Base-by-base conservation (phyloP, 2,113 vertebrate species). In the Phaethornis superciliosus region DNA sequence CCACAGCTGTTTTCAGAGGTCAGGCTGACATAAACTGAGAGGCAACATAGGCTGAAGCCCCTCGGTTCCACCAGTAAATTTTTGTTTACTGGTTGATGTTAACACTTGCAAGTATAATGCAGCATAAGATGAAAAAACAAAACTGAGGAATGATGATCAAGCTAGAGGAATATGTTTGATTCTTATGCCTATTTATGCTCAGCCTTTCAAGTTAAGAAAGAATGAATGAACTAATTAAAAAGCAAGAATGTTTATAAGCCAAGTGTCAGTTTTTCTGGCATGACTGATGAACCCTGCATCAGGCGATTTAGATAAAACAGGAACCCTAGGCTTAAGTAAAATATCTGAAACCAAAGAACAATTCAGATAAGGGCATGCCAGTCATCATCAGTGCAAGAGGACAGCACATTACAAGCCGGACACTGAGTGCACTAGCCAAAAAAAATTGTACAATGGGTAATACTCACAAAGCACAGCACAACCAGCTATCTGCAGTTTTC, bases 321-420 rank as follows among this genome's bases (percentile, higher is more conserved):
- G 32, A 95, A 70, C 49, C 32, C 15, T 59, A 91, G 74, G 91
- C 82, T 70, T 89, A 76, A 67, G 79, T n/a, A 72, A 77, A 70
- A 75, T 82, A 27, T 67, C 75, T 97, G 76, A 75, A 97, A 95
- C 74, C 55, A 77, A 83, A 62, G 64, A 92, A 72, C 27, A 37
- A 69, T 47, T 84, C 82, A 69, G 44, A 44, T 88, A 86, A 85
- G 76, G 35, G 64, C 37, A 94, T 21, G 35, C 7, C 22, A 68
- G 13, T 67, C 52, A 15, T 37, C 75, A 75, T 62, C 42, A 79
- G 75, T 46, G 58, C 65, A 78, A 92, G 15, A n/a, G 49, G 70
- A 91, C 44, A 79, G 55, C 21, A 78, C n/a, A 59, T 65, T 64
- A 71, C 23, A 64, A 59, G 55, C 22, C 3, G 3, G 37, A 70